Evolutionary conservation across 1,140 invertebrate genomes (phyloP), one percentile per base, ranked within the genome.

Genomic region (Asbolus verrucosus): DNA sequence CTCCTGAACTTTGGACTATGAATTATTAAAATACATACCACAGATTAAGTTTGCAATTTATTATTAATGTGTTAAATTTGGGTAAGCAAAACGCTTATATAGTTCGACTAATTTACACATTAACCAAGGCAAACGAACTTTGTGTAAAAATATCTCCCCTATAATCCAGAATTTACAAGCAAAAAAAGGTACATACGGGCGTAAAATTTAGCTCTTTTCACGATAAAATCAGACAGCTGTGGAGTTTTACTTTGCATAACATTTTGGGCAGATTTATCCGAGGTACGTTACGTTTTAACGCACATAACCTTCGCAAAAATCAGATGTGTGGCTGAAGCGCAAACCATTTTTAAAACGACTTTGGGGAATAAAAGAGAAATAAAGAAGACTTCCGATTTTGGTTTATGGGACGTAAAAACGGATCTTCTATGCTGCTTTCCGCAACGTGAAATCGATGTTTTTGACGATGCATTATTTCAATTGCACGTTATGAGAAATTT

Each of bases 1-100:
- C 18, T 38, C 6, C 14, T 13, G 21, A 11, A 11, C 5, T 8
- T n/a, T 30, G 4, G 27, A 30, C 27, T 4, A 11, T 36, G 33
- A 54, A 54, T 24, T 15, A 54, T 54, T 54, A 54, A 54, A 54
- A 54, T 54, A n/a, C n/a, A 46, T 46, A 46, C 13, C 41, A 46
- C 18, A 46, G 41, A 15, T 46, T 46, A 54, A 11, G 18, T 9
- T 24, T 54, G 16, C n/a, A 54, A 54, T 54, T 54, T 54, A 54
- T 54, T 54, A 54, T 54, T 24, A 54, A 54, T 24, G 46, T 11
- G 6, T 6, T 24, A 30, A 54, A 54, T 54, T 54, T 13, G 21
- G 46, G 46, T 54, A 14, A 54, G 21, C 46, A 14, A 18, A 54
- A 54, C 46, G 27, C 46, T 21, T 50, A 3, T 18, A n/a, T 21